A percentile compares a stretch with the other conserved stretches of the same genome.
phyloP scores from a whole-genome alignment of 2,113 vertebrate species.

The Sclerurus mexicanus region DNA sequence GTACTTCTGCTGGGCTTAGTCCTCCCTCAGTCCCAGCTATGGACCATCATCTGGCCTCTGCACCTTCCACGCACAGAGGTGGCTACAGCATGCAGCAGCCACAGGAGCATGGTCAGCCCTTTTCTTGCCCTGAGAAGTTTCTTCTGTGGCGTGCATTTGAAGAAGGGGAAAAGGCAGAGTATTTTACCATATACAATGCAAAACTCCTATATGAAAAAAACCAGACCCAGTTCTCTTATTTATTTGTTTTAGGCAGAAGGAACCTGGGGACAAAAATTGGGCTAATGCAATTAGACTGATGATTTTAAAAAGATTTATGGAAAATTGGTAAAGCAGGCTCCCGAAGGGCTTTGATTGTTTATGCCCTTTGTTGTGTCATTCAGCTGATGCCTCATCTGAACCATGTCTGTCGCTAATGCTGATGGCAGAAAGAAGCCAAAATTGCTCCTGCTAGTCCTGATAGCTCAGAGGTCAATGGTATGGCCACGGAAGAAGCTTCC shows the following conservation, averaged over 20 bases:
- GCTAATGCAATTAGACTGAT: neutral
- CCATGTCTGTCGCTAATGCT: accelerated
- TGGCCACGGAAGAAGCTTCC: neutral
- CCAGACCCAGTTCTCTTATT: neutral
- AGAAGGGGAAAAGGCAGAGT: accelerated
- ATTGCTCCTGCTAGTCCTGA: neutral
- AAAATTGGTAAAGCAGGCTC: neutral
- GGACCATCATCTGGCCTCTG: neutral
- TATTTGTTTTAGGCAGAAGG: neutral
- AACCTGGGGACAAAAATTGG: neutral
- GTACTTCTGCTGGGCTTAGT: neutral
- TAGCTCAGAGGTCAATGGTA: neutral
- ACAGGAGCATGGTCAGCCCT: neutral
- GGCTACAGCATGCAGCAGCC: neutral
- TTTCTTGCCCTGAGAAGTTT: neutral
- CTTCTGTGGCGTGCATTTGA: neutral
- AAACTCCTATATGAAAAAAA: neutral
- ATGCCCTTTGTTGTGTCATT: constrained; percentile 8
- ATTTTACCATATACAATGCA: neutral
- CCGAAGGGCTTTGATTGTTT: constrained; percentile 24
- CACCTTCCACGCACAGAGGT: neutral
- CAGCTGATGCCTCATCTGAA: neutral
- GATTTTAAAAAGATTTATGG: neutral
- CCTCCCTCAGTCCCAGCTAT: neutral
- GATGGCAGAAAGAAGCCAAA: neutral